These are phyloP conservation scores for Campoletis sonorensis DNA, from an alignment of 1,140 invertebrate genomes.

Conservation along the genomic window DNA sequence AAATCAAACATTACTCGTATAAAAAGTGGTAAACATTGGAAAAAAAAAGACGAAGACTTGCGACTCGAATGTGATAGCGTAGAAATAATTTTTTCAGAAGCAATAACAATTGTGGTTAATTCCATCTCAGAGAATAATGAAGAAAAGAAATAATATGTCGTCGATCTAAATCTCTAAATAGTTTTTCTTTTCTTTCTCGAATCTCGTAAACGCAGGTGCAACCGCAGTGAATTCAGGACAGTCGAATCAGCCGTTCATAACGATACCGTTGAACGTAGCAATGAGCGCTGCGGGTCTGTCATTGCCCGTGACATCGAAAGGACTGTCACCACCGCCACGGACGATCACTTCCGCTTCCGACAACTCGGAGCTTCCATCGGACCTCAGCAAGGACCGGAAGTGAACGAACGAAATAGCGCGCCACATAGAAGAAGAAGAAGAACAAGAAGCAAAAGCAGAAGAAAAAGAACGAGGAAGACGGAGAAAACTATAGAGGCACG, in stretches of 20 bases:
- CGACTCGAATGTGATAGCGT: too few species aligned
- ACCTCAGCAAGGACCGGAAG: conserved; percentile 72
- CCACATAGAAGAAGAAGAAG: neutral
- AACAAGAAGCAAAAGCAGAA: neutral
- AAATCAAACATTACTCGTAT: too few species aligned
- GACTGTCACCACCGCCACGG: conserved; percentile 62
- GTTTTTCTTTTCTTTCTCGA: neutral
- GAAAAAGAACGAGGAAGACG: neutral
- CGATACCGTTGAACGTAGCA: conserved; percentile 73
- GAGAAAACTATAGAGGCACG: neutral
- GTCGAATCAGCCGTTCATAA: conserved; percentile 72
- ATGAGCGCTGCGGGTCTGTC: conserved; percentile 71
- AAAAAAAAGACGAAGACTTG: too few species aligned
- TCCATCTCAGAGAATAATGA: neutral
- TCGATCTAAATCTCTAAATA: neutral
- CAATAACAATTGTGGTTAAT: neutral
- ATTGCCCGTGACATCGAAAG: conserved; percentile 68
- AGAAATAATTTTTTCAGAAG: too few species aligned
- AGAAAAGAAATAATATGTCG: neutral
- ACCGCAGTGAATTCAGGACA: conserved; percentile 68
- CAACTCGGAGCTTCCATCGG: conserved; percentile 69
- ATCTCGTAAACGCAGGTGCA: conserved; percentile 57
- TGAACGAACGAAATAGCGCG: conserved; percentile 48
- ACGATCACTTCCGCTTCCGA: conserved; percentile 61
- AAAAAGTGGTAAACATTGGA: too few species aligned